A percentile compares a stretch with the other conserved stretches of the same genome.
phyloP scores from a whole-genome alignment of 1,140 invertebrate genomes.

The Theocolax elegans region DNA sequence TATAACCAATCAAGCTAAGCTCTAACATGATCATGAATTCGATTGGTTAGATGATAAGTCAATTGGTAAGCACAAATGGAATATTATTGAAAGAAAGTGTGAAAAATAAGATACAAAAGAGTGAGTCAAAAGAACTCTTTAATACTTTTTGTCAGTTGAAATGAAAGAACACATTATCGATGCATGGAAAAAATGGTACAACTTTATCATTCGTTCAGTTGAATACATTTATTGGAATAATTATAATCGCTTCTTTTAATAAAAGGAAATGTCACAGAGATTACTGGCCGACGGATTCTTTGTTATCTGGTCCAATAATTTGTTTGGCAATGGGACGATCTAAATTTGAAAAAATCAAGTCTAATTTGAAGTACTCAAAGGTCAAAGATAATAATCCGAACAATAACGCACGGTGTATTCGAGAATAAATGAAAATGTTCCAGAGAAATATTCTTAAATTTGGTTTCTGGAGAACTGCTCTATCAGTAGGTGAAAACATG shows the following conservation, averaged over 20 bases:
- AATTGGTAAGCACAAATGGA: too few species aligned
- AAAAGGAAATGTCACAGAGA: conserved; percentile 21
- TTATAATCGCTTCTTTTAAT: conserved; percentile 35
- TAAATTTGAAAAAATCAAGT: neutral
- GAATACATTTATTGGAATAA: conserved; percentile 31
- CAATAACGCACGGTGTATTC: conserved; percentile 34
- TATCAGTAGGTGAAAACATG: conserved; percentile 37
- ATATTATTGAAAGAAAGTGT: too few species aligned
- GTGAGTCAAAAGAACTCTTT: too few species aligned
- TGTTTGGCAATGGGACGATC: too few species aligned
- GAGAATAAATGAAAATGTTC: conserved; percentile 31
- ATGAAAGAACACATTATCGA: conserved; percentile 19
- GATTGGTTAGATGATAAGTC: too few species aligned
- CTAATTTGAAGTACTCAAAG: conserved; percentile 35
- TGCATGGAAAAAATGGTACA: conserved; percentile 18
- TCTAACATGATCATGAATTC: too few species aligned
- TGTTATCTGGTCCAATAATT: too few species aligned
- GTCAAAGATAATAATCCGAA: conserved; percentile 20
- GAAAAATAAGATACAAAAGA: too few species aligned
- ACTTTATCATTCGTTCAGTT: conserved; percentile 14
- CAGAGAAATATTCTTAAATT: conserved; percentile 37
- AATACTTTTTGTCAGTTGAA: conserved; percentile 17
- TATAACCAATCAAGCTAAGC: too few species aligned
- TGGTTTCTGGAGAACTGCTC: conserved; percentile 25
- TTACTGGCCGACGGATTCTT: neutral